phyloP scores from a whole-genome alignment of 2,888 invertebrate genomes.

The Nematopogon swammerdamellus region DNA sequence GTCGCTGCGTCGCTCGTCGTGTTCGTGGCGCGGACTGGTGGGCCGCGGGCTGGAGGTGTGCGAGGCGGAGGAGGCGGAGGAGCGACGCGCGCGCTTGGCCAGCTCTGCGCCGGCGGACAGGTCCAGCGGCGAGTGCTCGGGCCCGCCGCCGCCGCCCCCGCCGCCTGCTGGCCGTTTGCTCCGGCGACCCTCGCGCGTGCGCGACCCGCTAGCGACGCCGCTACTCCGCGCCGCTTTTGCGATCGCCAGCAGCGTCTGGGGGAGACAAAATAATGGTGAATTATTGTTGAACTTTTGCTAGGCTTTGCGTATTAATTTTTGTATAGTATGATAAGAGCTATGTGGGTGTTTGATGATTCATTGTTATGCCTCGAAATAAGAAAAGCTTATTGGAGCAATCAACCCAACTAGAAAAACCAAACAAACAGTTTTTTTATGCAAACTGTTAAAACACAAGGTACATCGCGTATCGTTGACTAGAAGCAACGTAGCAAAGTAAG shows the following conservation, averaged over 20 bases:
- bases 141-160: constrained; percentile 17
- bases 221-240: constrained; percentile 29
- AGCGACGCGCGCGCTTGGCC: constrained; percentile 39
- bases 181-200: constrained; percentile 3
- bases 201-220: constrained; percentile 9
- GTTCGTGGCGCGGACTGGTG: constrained; percentile 15
- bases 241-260: constrained; percentile 39
- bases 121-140: constrained; percentile 41
- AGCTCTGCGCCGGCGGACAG: constrained; percentile 43
- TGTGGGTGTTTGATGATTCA: too few relatives aligned
- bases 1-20: constrained; percentile 36
- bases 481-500: too few relatives aligned
- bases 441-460: too few relatives aligned
- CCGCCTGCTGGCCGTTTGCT: constrained; percentile 8
- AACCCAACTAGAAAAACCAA: too few relatives aligned
- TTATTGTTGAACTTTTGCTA: too few relatives aligned
- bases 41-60: neutral
- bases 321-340: too few relatives aligned
- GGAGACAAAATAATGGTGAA: constrained; percentile 4
- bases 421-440: too few relatives aligned
- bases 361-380: too few relatives aligned
- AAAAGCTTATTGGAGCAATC: too few relatives aligned
- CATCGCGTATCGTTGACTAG: too few relatives aligned
- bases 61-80: constrained; percentile 26
- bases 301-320: too few relatives aligned